These are phyloP conservation scores for Crotalus helleri DNA, from an alignment of 2,113 vertebrate species.

Conservation along the genomic window DNA sequence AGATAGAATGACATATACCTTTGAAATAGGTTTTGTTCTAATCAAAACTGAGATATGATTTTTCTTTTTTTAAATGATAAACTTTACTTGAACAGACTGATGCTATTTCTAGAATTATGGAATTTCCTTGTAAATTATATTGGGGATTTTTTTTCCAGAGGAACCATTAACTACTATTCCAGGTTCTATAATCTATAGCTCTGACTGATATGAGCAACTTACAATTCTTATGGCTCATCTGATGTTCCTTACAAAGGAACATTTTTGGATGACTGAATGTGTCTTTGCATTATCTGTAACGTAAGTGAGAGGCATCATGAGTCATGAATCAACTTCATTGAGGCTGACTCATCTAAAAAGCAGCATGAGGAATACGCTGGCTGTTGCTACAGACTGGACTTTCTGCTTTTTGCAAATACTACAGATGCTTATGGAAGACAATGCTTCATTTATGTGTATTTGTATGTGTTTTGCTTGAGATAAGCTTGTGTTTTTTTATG, in stretches of 20 bases:
- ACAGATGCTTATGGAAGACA: slow-evolving; percentile 15
- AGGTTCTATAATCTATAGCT: background rate
- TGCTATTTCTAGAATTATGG: background rate
- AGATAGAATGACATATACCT: background rate
- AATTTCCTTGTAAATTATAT: background rate
- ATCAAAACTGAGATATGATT: background rate
- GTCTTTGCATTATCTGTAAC: slow-evolving; percentile 10
- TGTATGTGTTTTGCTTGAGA: slow-evolving; percentile 13
- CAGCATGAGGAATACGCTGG: slow-evolving; percentile 47
- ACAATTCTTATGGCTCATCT: slow-evolving; percentile 8
- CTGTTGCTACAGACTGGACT: slow-evolving; percentile 42
- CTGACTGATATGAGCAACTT: slow-evolving; percentile 23
- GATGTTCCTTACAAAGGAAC: slow-evolving; percentile 10
- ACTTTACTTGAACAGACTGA: background rate
- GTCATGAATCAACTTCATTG: slow-evolving; percentile 47
- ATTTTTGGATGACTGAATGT: slow-evolving; percentile 28
- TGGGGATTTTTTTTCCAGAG: background rate
- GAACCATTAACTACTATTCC: background rate
- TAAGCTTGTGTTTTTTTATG: slow-evolving; percentile 13
- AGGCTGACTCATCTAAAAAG: slow-evolving; percentile 52
- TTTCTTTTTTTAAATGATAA: background rate
- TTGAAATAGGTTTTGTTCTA: background rate
- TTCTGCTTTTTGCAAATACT: slow-evolving; percentile 40
- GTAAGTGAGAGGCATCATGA: slow-evolving; percentile 38
- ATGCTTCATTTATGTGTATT: background rate